Base-by-base conservation (phyloP, 2,888 invertebrate species). In the Bellardia bayeri region DNA sequence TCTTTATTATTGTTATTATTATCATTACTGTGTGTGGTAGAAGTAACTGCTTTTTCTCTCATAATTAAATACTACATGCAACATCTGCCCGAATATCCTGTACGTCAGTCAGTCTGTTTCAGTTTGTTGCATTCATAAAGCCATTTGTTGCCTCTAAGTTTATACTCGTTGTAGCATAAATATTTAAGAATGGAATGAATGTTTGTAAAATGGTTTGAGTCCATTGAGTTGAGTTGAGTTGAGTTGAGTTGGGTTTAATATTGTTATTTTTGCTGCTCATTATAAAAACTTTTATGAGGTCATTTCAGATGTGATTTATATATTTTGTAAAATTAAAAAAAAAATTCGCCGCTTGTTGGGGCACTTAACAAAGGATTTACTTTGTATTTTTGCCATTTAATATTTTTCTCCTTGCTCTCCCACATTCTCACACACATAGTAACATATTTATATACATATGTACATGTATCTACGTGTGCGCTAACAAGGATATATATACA, bases 261-360 rank as follows among this genome's bases (percentile, higher is more conserved):
- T 80, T 85, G 63, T 80, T 75, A 69, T 78, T 71, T 72, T 85
- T 82, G 68, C 82, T 78, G 82, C 88, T 89, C 87, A 89, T 89
- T 87, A 84, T 83, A 81, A 86, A 83, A 87, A 78, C 81, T 87
- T 89, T 89, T 87, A 86, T 76, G 86, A 84, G 88, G 88, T 89
- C 88, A 89, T 89, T 89, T 86, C 86, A 84, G 74, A 74, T 84
- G 86, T 87, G 86, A 89, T 89, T 87, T 89, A 87, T 89, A 84
- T 85, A 82, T 87, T 87, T 86, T 87, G 86, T 80, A 56, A 88
- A 88, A 88, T 88, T 87, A 87, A 88, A 87, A 88, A 64, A 79
- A 78, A 79, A 79, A 85, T 82, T 33, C 64, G 80, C 71, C 72
- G 78, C 69, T 87, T 82, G 84, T 80, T 54, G 51, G 82, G 78